Conservation (phyloP, 2,888 invertebrate genomes). For the Aspidiotus rigidus region DNA sequence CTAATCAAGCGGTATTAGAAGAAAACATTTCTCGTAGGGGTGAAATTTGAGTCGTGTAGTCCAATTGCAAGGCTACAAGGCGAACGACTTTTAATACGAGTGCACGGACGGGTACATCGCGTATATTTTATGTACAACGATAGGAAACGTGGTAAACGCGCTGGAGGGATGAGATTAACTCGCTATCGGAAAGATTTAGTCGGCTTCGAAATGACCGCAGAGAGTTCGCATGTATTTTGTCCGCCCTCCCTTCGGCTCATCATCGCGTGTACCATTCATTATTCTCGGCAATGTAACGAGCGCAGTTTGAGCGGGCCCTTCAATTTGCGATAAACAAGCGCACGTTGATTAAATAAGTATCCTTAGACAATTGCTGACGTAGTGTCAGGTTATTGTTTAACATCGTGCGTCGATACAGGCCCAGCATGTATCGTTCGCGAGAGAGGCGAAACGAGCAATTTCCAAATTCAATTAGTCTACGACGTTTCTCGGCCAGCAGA, state of each 20-base stretch:
- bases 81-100: no score
- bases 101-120: no score
- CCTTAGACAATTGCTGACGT: slow-evolving; percentile 29
- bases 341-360: slow-evolving; percentile 33
- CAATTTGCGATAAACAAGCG: slow-evolving; percentile 31
- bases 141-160: no score
- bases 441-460: background rate
- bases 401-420: slow-evolving; percentile 9
- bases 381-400: slow-evolving; percentile 27
- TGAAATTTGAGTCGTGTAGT: no score
- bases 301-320: slow-evolving; percentile 13
- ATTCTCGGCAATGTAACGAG: slow-evolving; percentile 25
- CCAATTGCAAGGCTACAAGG: no score
- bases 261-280: slow-evolving; percentile 28
- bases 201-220: slow-evolving; percentile 13
- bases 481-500: no score
- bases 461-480: slow-evolving; percentile 1
- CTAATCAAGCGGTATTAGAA: no score
- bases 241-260: slow-evolving; percentile 21
- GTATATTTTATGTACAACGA: no score
- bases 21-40: no score
- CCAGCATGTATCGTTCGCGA: background rate
- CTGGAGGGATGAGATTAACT: slow-evolving; percentile 13
- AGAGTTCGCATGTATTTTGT: slow-evolving; percentile 12
- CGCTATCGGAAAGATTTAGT: slow-evolving; percentile 16